These are phyloP conservation scores for Melanaphis sacchari DNA, from an alignment of 1,140 invertebrate genomes.

Conservation along the genomic window DNA sequence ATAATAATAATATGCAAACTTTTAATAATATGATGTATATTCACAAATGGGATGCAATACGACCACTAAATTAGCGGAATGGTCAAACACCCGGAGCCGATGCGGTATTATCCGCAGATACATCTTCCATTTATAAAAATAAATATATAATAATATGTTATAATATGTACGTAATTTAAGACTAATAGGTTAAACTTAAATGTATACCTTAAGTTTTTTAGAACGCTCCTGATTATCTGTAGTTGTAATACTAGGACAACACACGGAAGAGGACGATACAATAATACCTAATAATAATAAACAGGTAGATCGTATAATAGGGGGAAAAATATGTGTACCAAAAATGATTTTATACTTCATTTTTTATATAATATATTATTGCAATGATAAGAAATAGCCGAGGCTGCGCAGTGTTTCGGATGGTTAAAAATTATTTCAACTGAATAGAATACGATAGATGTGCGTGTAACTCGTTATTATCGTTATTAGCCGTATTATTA, in stretches of 20 bases:
- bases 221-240: neutral
- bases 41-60: no score
- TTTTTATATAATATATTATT: neutral
- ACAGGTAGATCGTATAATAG: neutral
- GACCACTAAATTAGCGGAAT: no score
- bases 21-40: no score
- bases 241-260: neutral
- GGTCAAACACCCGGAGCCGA: no score
- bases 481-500: neutral
- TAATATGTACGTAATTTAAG: no score
- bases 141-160: no score
- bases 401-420: neutral
- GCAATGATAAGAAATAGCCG: neutral
- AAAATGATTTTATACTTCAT: neutral
- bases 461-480: neutral
- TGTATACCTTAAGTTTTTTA: no score
- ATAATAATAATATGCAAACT: no score
- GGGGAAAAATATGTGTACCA: neutral
- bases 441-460: neutral
- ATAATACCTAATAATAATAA: neutral
- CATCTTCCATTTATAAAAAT: no score
- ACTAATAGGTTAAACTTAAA: no score
- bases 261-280: neutral
- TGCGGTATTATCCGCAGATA: no score
- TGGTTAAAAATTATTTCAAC: conserved; percentile 9